Percentiles rank a stretch among this genome's conserved stretches.
Conservation (phyloP, 2,113 vertebrate species). For the Notiomystis cincta region DNA sequence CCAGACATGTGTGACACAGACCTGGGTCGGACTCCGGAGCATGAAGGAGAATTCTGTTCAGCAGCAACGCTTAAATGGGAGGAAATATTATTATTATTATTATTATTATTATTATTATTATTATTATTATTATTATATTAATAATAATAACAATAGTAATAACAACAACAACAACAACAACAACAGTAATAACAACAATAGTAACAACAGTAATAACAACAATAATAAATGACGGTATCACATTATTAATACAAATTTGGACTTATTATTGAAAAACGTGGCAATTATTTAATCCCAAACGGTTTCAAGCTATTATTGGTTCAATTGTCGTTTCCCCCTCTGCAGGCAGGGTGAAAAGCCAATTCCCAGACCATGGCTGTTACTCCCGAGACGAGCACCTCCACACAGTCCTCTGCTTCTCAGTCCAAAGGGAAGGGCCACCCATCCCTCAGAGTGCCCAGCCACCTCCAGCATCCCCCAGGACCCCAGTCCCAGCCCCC, state of each 20-base stretch:
- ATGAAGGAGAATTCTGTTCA: conserved; percentile 61
- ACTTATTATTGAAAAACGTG: neutral
- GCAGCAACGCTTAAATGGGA: neutral
- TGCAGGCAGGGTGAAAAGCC: neutral
- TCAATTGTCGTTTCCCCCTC: neutral
- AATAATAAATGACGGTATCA: neutral
- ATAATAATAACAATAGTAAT: neutral
- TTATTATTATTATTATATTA: too few relatives aligned
- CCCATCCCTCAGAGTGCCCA: neutral
- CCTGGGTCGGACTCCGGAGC: conserved; percentile 63
- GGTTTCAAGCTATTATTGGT: conserved; percentile 44
- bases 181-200: neutral
- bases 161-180: neutral
- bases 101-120: too few relatives aligned
- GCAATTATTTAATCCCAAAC: conserved; percentile 62
- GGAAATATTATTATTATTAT: too few relatives aligned
- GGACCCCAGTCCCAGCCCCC: neutral
- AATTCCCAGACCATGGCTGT: conserved; percentile 32
- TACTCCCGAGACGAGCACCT: neutral
- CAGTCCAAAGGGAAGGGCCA: neutral
- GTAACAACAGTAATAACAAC: neutral
- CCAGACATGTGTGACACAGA: conserved; percentile 67
- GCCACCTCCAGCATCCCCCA: neutral
- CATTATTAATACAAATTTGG: neutral
- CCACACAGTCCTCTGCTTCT: neutral